phyloP scores from a whole-genome alignment of 2,113 vertebrate genomes.

The Mixornis gularis region DNA sequence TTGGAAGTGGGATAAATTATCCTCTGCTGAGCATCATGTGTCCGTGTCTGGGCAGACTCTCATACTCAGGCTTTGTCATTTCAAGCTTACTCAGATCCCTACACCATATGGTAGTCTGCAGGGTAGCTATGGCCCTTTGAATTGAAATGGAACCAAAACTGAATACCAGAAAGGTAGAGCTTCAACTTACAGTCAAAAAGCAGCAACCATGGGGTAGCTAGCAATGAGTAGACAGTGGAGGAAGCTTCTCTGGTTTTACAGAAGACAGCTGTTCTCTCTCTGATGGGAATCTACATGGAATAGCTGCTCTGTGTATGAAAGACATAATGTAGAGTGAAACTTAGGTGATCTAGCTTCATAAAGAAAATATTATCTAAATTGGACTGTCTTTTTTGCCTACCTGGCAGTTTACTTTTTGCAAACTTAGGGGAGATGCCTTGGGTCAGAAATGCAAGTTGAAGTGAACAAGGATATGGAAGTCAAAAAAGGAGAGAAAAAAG shows the following conservation, averaged over 20 bases:
- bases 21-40: neutral
- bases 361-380: neutral
- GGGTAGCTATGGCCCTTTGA: neutral
- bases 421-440: neutral
- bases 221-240: neutral
- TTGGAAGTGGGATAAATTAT: neutral
- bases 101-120: neutral
- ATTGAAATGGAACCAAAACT: neutral
- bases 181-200: neutral
- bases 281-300: neutral
- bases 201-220: neutral
- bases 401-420: neutral
- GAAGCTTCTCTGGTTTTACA: neutral
- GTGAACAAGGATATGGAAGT: neutral
- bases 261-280: neutral
- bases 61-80: neutral
- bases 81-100: neutral
- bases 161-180: neutral
- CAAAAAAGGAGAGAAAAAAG: neutral
- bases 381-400: neutral
- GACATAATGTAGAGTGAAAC: neutral
- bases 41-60: neutral
- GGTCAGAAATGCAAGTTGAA: neutral
- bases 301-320: neutral
- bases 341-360: neutral